These are phyloP conservation scores for Ceratosolen solmsi DNA, from an alignment of 1,140 invertebrate species.

Conservation along the genomic window DNA sequence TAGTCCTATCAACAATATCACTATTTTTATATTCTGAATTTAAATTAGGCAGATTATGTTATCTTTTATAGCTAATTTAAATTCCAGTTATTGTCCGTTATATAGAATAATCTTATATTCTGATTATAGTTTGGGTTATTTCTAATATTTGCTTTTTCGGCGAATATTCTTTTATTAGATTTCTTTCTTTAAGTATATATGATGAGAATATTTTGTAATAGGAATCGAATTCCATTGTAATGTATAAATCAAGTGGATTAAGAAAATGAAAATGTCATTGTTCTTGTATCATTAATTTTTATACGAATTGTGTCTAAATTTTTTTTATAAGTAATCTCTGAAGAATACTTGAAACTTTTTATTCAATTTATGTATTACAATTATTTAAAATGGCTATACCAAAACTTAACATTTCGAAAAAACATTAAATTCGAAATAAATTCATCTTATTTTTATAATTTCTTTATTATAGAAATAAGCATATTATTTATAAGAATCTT, in stretches of 20 bases:
- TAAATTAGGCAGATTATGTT: slow-evolving; percentile 66
- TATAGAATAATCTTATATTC: slow-evolving; percentile 41
- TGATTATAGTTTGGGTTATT: slow-evolving; percentile 13
- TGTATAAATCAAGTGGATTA: slow-evolving; percentile 28
- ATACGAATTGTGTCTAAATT: background rate
- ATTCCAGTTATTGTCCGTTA: too few species aligned
- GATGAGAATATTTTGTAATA: background rate
- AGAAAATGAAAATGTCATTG: slow-evolving; percentile 28
- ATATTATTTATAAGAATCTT: too few species aligned
- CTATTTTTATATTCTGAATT: slow-evolving; percentile 57
- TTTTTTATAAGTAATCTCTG: slow-evolving; percentile 4
- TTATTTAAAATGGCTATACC: background rate
- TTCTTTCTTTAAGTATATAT: background rate
- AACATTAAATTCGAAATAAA: too few species aligned
- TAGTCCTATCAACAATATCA: background rate
- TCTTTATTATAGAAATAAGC: too few species aligned
- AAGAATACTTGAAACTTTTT: background rate
- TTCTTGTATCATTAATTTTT: slow-evolving; percentile 31
- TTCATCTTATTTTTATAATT: too few species aligned
- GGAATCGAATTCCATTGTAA: background rate
- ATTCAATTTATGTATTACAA: background rate
- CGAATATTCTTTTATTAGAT: background rate
- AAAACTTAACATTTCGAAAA: too few species aligned
- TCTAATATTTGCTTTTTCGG: background rate
- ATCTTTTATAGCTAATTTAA: slow-evolving; percentile 63